Evolutionary conservation across 2,797 vertebrate species (phyloP).

Genomic region (Microcaecilia unicolor): DNA sequence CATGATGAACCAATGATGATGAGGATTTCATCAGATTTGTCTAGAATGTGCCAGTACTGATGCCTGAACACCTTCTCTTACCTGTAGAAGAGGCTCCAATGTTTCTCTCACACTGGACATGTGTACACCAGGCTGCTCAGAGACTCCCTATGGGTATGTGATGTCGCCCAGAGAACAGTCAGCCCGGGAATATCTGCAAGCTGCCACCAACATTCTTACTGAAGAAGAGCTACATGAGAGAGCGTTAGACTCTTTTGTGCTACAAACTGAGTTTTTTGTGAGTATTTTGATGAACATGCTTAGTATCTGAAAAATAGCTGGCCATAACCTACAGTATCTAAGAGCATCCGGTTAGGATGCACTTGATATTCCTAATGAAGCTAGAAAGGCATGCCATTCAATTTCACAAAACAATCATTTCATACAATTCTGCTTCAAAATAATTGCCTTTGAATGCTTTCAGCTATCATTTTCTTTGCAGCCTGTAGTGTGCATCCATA

Average conservation of each 20-base stretch:
- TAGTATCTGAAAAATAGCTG: too few species aligned
- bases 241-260: conserved; percentile 83
- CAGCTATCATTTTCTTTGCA: too few species aligned
- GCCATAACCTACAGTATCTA: too few species aligned
- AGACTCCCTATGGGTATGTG: conserved; percentile 81
- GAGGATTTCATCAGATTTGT: too few species aligned
- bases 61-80: background rate
- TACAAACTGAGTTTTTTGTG: conserved; percentile 95
- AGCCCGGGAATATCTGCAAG: conserved; percentile 81
- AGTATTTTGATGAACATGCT: conserved; percentile 44
- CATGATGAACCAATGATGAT: too few species aligned
- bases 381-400: too few species aligned
- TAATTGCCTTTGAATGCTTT: too few species aligned
- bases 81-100: conserved; percentile 87
- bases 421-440: too few species aligned
- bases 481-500: too few species aligned
- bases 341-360: too few species aligned
- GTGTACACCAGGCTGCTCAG: conserved; percentile 89
- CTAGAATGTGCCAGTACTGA: background rate
- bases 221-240: conserved; percentile 78
- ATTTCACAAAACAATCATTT: too few species aligned
- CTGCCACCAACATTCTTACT: conserved; percentile 72
- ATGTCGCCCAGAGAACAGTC: conserved; percentile 89
- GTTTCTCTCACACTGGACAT: conserved; percentile 96
- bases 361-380: too few species aligned